Percentiles rank a stretch among this genome's conserved stretches.
Evolutionary conservation across 1,140 invertebrate genomes (phyloP).

Genomic region (Episyrphus balteatus): DNA sequence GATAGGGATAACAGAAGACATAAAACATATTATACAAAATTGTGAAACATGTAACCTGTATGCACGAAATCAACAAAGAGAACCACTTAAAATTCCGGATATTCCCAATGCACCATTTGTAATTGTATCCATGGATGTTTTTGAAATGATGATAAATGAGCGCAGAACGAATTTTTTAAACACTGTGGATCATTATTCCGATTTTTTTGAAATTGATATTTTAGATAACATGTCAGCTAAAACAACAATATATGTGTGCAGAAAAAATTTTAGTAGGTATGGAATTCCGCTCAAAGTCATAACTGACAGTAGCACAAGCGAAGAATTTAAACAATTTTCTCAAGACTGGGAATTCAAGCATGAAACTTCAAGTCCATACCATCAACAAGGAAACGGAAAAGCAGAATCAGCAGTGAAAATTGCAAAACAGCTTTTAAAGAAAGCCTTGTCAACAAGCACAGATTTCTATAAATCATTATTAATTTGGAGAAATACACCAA

Average conservation of each 20-base stretch:
- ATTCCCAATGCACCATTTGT: conserved; percentile 8
- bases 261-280: conserved; percentile 14
- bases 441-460: conserved; percentile 9
- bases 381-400: conserved; percentile 19
- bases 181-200: conserved; percentile 8
- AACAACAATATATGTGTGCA: conserved; percentile 13
- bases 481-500: conserved; percentile 8
- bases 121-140: conserved; percentile 7
- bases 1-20: conserved; percentile 12
- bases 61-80: not conserved
- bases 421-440: conserved; percentile 17
- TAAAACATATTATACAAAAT: conserved; percentile 1
- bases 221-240: conserved; percentile 9
- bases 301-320: conserved; percentile 11
- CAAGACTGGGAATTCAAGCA: conserved; percentile 13
- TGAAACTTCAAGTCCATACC: conserved; percentile 17
- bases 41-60: conserved; percentile 5
- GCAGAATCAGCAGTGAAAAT: conserved; percentile 22
- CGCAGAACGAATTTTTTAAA: conserved; percentile 3
- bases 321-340: conserved; percentile 13
- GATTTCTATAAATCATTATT: conserved; percentile 8
- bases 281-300: conserved; percentile 16
- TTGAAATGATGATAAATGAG: not conserved
- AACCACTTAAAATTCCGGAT: conserved; percentile 4
- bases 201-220: conserved; percentile 10